Evolutionary conservation across 1,140 invertebrate genomes (phyloP).

Genomic region (Zaprionus davidi): DNA sequence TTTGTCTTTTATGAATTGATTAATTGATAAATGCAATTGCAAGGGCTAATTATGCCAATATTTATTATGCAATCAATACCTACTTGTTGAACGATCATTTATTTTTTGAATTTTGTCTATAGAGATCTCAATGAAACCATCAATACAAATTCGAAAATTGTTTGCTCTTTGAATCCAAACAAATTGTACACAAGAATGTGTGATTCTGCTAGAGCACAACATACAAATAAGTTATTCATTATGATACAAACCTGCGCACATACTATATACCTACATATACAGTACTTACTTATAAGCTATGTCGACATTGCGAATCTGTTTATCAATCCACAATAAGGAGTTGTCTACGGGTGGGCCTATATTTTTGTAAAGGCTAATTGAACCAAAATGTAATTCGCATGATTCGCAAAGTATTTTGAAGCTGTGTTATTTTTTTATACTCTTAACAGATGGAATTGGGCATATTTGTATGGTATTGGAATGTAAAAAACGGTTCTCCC

Average conservation of each 20-base stretch:
- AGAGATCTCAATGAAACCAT: conserved; percentile 40
- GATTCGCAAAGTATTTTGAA: conserved; percentile 53
- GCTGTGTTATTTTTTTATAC: conserved; percentile 75
- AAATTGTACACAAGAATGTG: conserved; percentile 60
- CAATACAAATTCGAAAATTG: conserved; percentile 50
- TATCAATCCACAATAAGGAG: conserved; percentile 15
- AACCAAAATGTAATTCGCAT: conserved; percentile 68
- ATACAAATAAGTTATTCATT: not conserved
- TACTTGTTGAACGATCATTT: conserved; percentile 60
- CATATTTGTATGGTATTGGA: conserved; percentile 71
- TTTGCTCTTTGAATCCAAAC: conserved; percentile 25
- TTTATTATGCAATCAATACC: conserved; percentile 26
- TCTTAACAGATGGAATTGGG: conserved; percentile 58
- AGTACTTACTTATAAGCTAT: conserved; percentile 8
- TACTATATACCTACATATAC: conserved; percentile 5
- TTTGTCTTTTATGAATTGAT: conserved; percentile 47
- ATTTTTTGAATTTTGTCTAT: conserved; percentile 30
- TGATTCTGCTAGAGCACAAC: conserved; percentile 51
- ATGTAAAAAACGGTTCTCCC: conserved; percentile 57
- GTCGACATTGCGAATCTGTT: conserved; percentile 25
- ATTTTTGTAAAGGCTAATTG: conserved; percentile 50
- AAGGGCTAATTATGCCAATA: conserved; percentile 16
- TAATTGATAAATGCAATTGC: conserved; percentile 33
- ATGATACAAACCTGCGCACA: not conserved
- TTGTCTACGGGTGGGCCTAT: conserved; percentile 51